phyloP scores from a whole-genome alignment of 2,797 vertebrate genomes.

The Tokudaia muenninki region DNA sequence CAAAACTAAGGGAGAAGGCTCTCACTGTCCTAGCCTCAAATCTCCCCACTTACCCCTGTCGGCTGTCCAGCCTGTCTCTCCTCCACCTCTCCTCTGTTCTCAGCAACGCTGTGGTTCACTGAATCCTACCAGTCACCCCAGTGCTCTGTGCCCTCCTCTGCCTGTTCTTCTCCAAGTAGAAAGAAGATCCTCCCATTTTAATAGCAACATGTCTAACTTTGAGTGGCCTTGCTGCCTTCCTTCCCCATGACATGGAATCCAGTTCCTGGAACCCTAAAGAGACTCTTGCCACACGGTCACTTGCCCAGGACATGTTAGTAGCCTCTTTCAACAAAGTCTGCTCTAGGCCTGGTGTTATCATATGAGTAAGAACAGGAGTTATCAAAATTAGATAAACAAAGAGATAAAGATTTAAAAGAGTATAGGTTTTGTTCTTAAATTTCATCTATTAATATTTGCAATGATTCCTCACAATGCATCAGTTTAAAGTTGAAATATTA shows the following conservation, averaged over 20 bases:
- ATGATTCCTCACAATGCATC: background rate
- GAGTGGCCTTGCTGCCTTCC: background rate
- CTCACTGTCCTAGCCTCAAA: background rate
- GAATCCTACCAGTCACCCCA: background rate
- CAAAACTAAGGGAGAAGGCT: background rate
- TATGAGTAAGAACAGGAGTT: background rate
- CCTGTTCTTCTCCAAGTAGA: background rate
- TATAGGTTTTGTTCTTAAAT: background rate
- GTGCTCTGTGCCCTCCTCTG: too few species aligned
- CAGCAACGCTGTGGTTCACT: background rate
- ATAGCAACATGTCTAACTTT: background rate
- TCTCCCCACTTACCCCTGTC: background rate
- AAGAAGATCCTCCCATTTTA: background rate
- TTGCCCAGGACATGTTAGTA: background rate
- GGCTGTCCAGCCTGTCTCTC: background rate
- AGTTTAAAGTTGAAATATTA: background rate
- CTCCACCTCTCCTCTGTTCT: background rate
- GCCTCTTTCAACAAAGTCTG: background rate
- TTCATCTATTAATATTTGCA: background rate
- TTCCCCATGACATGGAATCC: background rate
- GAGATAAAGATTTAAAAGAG: background rate
- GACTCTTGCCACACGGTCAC: background rate
- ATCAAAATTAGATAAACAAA: background rate
- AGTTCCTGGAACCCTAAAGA: background rate
- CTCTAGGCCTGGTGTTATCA: background rate